Evolutionary conservation across 2,888 invertebrate species (phyloP).

Genomic region (Crioceris asparagi): DNA sequence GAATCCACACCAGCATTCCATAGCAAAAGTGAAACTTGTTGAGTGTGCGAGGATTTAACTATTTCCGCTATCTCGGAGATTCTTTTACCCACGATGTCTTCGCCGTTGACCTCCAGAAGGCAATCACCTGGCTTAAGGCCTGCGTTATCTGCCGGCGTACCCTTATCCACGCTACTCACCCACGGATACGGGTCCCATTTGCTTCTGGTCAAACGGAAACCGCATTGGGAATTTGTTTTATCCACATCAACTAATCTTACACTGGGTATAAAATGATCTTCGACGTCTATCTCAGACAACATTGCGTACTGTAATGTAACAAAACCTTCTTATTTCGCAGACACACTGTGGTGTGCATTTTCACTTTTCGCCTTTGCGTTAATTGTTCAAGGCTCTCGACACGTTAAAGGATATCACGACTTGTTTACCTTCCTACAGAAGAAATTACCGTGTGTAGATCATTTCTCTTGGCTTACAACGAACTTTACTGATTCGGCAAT

Average conservation of each 20-base stretch:
- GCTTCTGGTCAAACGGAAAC: slow-evolving; percentile 62
- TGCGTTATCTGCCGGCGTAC: slow-evolving; percentile 50
- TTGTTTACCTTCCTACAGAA: slow-evolving; percentile 28
- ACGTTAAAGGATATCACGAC: slow-evolving; percentile 16
- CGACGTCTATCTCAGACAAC: slow-evolving; percentile 30
- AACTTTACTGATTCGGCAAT: too few species aligned
- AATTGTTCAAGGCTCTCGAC: slow-evolving; percentile 26
- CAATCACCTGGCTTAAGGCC: slow-evolving; percentile 64
- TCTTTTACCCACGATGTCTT: slow-evolving; percentile 43
- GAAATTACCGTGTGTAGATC: too few species aligned
- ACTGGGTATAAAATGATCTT: slow-evolving; percentile 27
- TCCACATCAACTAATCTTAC: slow-evolving; percentile 44
- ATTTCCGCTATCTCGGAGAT: slow-evolving; percentile 44
- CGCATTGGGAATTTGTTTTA: slow-evolving; percentile 48
- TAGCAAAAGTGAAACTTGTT: slow-evolving; percentile 39
- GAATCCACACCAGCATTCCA: slow-evolving; percentile 42
- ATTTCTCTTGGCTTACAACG: too few species aligned
- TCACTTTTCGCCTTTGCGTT: slow-evolving; percentile 31
- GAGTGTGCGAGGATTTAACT: slow-evolving; percentile 37
- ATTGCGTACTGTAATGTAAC: slow-evolving; percentile 26
- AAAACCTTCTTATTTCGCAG: slow-evolving; percentile 6
- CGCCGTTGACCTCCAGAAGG: slow-evolving; percentile 48
- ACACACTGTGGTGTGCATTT: slow-evolving; percentile 26
- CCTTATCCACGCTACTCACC: slow-evolving; percentile 53
- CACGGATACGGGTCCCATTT: slow-evolving; percentile 78